Evolutionary conservation across 2,888 invertebrate genomes (phyloP), one percentile per base, ranked within the genome.

Genomic region (Acronicta aceris): DNA sequence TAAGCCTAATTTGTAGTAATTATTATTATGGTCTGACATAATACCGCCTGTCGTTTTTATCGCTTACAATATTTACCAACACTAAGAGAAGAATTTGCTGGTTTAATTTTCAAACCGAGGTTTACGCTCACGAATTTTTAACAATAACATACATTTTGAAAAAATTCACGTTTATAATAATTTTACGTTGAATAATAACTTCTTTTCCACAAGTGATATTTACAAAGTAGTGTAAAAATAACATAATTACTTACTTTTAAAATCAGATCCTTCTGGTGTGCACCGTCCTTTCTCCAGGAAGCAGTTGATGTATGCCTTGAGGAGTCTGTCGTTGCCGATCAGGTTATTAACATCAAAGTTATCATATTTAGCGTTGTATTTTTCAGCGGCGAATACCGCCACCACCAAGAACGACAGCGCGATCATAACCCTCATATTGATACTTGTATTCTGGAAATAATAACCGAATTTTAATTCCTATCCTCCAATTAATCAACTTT

Each of bases 221-320:
- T 4, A 21, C 2, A 21, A 21, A 30, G 5, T 27, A 27, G 2
- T 1, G 27, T 3, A 6, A 36, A 17, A 36, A 48, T 16, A 42
- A 27, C 49, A 17, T 27, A 47, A 48, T 13, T 33, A 95, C 96
- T 96, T 90, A 97, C 97, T 95, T 95, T 96, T 97, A 30, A 97
- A 95, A 88, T 97, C 96, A 57, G 95, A 89, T 77, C 96, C 97
- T 84, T 97, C 97, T 5, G 97, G 95, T 0, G 97, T 97, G 84
- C 97, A 97, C 48, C 95, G 95, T 55, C 96, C 96, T 71, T 94
- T 94, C 7, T 96, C 96, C 76, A 97, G 89, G 83, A 97, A 93
- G 81, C 97, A 97, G 76, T 96, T 96, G 68, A 97, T 92, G 81
- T 97, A 97, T 56, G 96, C 96, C 73, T 96, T 96, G 8, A 97